These are phyloP conservation scores for Muntiacus muntjak DNA, from an alignment of 2,113 vertebrate genomes.

Conservation along the genomic window DNA sequence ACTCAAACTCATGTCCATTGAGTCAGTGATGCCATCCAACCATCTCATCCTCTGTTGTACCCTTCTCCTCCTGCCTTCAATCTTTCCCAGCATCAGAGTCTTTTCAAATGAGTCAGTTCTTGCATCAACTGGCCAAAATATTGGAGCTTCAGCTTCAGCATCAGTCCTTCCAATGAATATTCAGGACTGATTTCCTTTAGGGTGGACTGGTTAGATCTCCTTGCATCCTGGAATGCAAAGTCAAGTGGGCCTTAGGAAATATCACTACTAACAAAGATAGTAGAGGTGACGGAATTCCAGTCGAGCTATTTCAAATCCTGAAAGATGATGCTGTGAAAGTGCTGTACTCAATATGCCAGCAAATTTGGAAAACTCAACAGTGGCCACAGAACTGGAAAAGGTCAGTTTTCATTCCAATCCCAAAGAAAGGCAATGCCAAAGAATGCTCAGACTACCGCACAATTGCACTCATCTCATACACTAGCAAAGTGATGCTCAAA, in stretches of 20 bases:
- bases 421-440: not conserved
- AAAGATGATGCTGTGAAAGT: not conserved
- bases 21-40: not conserved
- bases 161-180: not conserved
- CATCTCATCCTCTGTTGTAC: not conserved
- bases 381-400: not conserved
- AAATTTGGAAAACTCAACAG: not conserved
- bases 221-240: not conserved
- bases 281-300: not conserved
- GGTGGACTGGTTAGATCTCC: not conserved
- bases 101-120: not conserved
- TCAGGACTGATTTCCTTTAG: not conserved
- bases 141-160: not conserved
- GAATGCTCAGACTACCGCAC: fast-evolving
- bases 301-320: not conserved
- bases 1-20: not conserved
- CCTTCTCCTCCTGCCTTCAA: not conserved
- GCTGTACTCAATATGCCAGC: not conserved
- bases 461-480: not conserved
- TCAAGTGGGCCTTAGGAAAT: not conserved
- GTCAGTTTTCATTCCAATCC: not conserved
- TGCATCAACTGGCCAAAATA: not conserved
- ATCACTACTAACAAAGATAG: not conserved
- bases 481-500: not conserved
- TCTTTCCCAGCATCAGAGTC: not conserved